phyloP scores from a whole-genome alignment of 2,888 invertebrate species.

The Tineola bisselliella region DNA sequence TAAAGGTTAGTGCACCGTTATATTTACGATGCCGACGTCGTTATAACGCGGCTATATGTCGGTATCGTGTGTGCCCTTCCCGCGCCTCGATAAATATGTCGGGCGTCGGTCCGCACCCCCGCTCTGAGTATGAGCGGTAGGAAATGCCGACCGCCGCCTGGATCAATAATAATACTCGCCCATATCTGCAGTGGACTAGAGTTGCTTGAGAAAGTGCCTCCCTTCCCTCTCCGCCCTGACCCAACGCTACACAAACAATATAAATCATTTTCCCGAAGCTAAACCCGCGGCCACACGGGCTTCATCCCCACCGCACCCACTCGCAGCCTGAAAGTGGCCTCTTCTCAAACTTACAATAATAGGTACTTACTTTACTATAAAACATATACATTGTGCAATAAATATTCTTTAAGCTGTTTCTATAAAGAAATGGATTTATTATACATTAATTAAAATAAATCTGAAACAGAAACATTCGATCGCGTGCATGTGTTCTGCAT shows the following conservation, averaged over 20 bases:
- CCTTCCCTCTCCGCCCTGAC: slow-evolving; percentile 23
- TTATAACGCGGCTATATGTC: slow-evolving; percentile 55
- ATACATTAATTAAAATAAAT: neutral
- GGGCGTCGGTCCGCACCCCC: slow-evolving; percentile 29
- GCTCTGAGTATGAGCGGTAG: slow-evolving; percentile 58
- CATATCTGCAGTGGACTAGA: slow-evolving; percentile 67
- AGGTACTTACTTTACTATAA: neutral
- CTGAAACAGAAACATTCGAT: neutral
- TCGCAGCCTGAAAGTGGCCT: neutral
- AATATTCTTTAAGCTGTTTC: neutral
- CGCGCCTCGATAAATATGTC: slow-evolving; percentile 48
- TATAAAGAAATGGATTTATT: neutral
- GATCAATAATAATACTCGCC: slow-evolving; percentile 69
- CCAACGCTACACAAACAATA: slow-evolving; percentile 59
- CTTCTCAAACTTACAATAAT: neutral
- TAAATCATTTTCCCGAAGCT: slow-evolving; percentile 61
- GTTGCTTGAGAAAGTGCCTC: slow-evolving; percentile 58
- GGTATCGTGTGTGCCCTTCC: slow-evolving; percentile 32
- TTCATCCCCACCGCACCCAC: slow-evolving; percentile 15
- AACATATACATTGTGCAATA: no score
- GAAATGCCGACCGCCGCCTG: slow-evolving; percentile 49
- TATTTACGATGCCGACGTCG: slow-evolving; percentile 33
- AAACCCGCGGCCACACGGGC: slow-evolving; percentile 38
- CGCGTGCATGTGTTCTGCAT: neutral
- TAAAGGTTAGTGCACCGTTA: slow-evolving; percentile 52